Evolutionary conservation across 2,888 invertebrate species (phyloP).

Genomic region (Cantharis rustica): DNA sequence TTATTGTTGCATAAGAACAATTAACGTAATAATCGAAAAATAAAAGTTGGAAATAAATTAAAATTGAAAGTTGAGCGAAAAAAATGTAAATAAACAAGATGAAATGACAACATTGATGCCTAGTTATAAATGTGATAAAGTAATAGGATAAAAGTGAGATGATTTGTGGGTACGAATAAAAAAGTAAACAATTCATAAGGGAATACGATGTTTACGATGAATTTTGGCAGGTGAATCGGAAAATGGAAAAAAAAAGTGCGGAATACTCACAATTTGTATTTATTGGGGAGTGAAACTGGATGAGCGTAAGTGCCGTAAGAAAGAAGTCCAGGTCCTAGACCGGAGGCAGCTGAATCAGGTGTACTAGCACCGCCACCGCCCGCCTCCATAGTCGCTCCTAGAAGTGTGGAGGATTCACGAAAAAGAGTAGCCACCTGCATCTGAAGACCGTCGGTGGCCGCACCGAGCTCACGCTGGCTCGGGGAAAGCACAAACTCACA

Average conservation of each 20-base stretch:
- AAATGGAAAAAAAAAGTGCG: neutral
- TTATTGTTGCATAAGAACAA: constrained; percentile 21
- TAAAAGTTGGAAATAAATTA: neutral
- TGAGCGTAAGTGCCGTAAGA: constrained; percentile 53
- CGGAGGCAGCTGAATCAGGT: constrained; percentile 44
- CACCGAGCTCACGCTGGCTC: constrained; percentile 45
- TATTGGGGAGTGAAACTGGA: constrained; percentile 54
- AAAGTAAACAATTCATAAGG: constrained; percentile 1
- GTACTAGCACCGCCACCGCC: constrained; percentile 50
- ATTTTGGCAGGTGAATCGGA: neutral
- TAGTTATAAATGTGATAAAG: neutral
- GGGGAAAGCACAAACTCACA: constrained; percentile 35
- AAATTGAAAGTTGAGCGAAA: constrained; percentile 4
- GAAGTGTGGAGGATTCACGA: constrained; percentile 68
- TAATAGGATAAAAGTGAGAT: neutral
- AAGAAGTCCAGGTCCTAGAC: constrained; percentile 45
- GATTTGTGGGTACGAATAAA: neutral
- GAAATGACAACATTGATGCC: neutral
- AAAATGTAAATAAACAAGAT: constrained; percentile 18
- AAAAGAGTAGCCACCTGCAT: constrained; percentile 74
- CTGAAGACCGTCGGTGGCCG: constrained; percentile 45
- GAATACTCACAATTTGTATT: constrained; percentile 56
- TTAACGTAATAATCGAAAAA: neutral
- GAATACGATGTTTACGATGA: constrained; percentile 7
- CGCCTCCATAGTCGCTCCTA: constrained; percentile 67